These are phyloP conservation scores for Gymnoscopelus microlampas DNA, from an alignment of 2,797 vertebrate genomes.

Conservation along the genomic window DNA sequence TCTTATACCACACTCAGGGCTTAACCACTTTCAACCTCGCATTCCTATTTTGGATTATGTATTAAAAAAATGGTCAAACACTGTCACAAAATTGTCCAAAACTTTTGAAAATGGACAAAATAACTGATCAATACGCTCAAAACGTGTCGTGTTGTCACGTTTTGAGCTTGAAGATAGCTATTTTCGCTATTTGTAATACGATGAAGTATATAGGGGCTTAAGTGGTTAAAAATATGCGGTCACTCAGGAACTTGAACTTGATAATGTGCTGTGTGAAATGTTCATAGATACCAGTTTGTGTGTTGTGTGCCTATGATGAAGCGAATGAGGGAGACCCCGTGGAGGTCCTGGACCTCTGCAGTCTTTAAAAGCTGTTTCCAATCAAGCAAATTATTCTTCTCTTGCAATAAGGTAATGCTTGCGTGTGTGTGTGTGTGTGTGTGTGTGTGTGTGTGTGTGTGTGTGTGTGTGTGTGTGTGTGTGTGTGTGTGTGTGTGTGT, in stretches of 20 bases:
- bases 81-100: too few relatives aligned
- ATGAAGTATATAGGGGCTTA: too few relatives aligned
- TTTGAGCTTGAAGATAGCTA: too few relatives aligned
- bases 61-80: too few relatives aligned
- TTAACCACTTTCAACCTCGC: too few relatives aligned
- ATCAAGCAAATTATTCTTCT: constrained; percentile 95
- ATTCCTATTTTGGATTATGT: too few relatives aligned
- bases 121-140: too few relatives aligned
- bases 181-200: too few relatives aligned
- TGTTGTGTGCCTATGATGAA: constrained; percentile 50
- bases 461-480: not conserved
- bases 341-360: constrained; percentile 54
- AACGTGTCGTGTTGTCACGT: too few relatives aligned
- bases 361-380: constrained; percentile 92
- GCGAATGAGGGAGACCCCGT: constrained; percentile 52
- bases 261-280: constrained; percentile 33
- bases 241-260: not conserved
- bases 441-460: constrained; percentile 7
- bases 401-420: constrained; percentile 94
- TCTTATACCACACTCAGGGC: too few relatives aligned
- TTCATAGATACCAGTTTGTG: constrained; percentile 50
- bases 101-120: too few relatives aligned
- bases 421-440: constrained; percentile 22
- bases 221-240: not conserved
- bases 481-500: not conserved